Conservation (phyloP, 2,888 invertebrate species). For the Dryobota labecula region DNA sequence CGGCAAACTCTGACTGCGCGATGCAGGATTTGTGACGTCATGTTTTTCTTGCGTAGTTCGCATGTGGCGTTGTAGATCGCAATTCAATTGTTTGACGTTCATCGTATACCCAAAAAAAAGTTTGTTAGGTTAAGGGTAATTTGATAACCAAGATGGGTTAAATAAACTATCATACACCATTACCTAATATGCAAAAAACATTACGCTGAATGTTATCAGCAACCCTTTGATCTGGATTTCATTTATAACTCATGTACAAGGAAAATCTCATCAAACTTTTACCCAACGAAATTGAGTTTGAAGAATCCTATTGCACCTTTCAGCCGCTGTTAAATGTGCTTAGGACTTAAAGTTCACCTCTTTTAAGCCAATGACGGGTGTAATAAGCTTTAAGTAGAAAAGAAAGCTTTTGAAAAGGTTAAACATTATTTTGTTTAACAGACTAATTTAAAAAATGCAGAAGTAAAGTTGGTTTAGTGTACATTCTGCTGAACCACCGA, state of each 20-base stretch:
- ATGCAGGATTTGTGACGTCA: too few relatives aligned
- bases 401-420: not conserved
- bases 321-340: slow-evolving; percentile 17
- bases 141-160: too few relatives aligned
- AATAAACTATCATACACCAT: too few relatives aligned
- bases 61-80: too few relatives aligned
- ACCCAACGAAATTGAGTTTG: slow-evolving; percentile 26
- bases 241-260: not conserved
- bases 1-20: too few relatives aligned
- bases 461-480: not conserved
- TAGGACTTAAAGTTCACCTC: slow-evolving; percentile 12
- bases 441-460: not conserved
- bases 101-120: too few relatives aligned
- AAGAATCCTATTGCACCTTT: slow-evolving; percentile 23
- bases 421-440: not conserved
- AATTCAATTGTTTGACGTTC: too few relatives aligned
- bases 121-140: too few relatives aligned
- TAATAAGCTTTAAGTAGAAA: not conserved
- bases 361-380: slow-evolving; percentile 10
- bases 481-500: not conserved
- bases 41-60: too few relatives aligned
- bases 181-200: too few relatives aligned
- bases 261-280: not conserved
- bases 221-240: not conserved
- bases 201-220: not conserved